Evolutionary conservation across 2,888 invertebrate genomes (phyloP).

Genomic region (Dasypolia templi): DNA sequence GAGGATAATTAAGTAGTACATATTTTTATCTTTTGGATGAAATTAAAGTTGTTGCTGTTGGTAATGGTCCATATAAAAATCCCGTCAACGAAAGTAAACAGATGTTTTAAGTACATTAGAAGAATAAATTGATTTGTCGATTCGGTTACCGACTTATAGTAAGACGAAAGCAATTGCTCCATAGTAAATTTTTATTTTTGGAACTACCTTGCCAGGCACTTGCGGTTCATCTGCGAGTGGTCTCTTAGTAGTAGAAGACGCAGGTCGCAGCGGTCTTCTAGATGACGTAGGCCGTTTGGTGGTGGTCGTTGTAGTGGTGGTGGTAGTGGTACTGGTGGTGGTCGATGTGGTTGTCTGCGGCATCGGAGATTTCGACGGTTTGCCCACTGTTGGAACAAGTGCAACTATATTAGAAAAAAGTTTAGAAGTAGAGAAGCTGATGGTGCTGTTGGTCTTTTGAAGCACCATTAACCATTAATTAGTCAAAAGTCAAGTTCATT

Average conservation of each 20-base stretch:
- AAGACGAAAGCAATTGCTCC: neutral
- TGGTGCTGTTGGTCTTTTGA: neutral
- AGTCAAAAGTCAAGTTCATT: neutral
- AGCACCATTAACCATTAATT: neutral
- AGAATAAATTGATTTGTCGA: neutral
- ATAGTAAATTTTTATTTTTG: neutral
- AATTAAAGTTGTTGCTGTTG: too few relatives aligned
- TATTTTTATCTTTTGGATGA: neutral
- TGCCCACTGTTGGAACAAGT: conserved; percentile 64
- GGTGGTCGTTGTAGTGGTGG: conserved; percentile 65
- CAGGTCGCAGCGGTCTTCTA: conserved; percentile 63
- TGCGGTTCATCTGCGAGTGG: conserved; percentile 75
- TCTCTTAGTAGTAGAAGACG: conserved; percentile 74
- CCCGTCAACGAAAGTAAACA: too few relatives aligned
- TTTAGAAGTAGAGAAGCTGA: neutral
- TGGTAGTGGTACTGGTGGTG: conserved; percentile 66
- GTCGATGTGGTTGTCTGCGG: conserved; percentile 67
- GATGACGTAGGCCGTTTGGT: conserved; percentile 66
- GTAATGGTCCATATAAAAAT: neutral
- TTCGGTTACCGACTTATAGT: neutral
- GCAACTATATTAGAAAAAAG: neutral
- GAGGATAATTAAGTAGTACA: neutral
- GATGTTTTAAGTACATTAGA: neutral
- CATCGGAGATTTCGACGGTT: conserved; percentile 78
- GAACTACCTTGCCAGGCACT: conserved; percentile 77